A percentile compares a stretch with the other conserved stretches of the same genome.
phyloP scores from a whole-genome alignment of 1,140 invertebrate genomes.

The Pseudachorutes palmiensis region DNA sequence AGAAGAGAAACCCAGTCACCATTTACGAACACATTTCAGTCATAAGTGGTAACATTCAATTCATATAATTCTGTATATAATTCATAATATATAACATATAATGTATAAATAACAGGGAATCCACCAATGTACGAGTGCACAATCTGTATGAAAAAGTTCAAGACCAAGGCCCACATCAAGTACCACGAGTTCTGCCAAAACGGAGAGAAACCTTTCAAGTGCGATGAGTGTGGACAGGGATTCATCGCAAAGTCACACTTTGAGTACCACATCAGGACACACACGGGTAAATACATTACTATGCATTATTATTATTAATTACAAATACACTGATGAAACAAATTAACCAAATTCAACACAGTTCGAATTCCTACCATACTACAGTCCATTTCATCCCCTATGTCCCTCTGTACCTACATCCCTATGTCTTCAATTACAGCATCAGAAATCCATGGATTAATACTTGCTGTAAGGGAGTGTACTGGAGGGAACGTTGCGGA shows the following conservation, averaged over 20 bases:
- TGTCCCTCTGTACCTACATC: too few species aligned
- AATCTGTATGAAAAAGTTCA: constrained; percentile 49
- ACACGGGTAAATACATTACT: constrained; percentile 44
- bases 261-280: constrained; percentile 38
- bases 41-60: constrained; percentile 18
- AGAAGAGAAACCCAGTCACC: constrained; percentile 30
- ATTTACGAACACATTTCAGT: constrained; percentile 36
- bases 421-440: too few species aligned
- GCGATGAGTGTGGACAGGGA: constrained; percentile 38
- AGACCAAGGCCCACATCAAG: constrained; percentile 46
- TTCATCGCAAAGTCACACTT: constrained; percentile 39
- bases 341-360: neutral
- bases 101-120: constrained; percentile 35
- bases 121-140: constrained; percentile 45
- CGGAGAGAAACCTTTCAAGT: constrained; percentile 35
- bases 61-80: neutral
- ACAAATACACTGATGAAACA: neutral
- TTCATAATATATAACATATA: constrained; percentile 28
- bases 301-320: neutral
- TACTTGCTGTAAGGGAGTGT: too few species aligned
- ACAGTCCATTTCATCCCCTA: too few species aligned
- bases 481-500: too few species aligned
- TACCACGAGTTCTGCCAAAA: constrained; percentile 39
- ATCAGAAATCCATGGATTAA: too few species aligned
- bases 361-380: too few species aligned